Evolutionary conservation across 2,888 invertebrate genomes (phyloP).

Genomic region (Megastigmus dorsalis): DNA sequence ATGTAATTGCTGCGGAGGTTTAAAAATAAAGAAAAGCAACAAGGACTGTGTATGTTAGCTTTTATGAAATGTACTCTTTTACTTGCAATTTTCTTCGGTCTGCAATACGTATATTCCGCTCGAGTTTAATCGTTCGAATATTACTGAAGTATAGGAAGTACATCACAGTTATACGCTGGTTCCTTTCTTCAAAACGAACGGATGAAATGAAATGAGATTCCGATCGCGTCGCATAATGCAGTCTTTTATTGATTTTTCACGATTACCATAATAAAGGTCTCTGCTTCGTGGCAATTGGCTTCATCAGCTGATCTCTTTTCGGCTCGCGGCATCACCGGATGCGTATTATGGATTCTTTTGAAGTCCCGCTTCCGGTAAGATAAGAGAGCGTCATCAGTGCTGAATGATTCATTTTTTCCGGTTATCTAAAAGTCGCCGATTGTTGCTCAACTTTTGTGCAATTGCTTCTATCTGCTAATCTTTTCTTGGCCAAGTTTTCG

Average conservation of each 20-base stretch:
- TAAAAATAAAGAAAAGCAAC: no score
- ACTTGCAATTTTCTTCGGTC: background rate
- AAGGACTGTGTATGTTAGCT: no score
- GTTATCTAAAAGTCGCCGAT: background rate
- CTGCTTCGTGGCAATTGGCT: slow-evolving; percentile 14
- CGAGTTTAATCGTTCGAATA: no score
- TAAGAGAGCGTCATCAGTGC: slow-evolving; percentile 3
- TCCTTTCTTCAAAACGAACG: no score
- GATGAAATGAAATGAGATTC: slow-evolving; percentile 6
- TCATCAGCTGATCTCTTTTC: slow-evolving; percentile 26
- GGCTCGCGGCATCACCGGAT: background rate
- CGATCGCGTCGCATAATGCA: slow-evolving; percentile 9
- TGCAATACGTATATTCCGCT: no score
- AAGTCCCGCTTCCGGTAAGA: slow-evolving; percentile 4
- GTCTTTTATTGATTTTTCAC: slow-evolving; percentile 21
- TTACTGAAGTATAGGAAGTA: no score
- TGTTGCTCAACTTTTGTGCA: background rate
- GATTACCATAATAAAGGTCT: slow-evolving; percentile 41
- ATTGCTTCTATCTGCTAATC: slow-evolving; percentile 16
- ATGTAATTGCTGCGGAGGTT: no score
- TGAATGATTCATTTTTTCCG: slow-evolving; percentile 31
- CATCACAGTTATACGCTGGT: no score
- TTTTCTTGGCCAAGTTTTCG: no score
- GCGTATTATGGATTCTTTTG: slow-evolving; percentile 33
- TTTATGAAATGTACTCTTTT: background rate